Base-by-base conservation (phyloP, 1,140 invertebrate genomes). In the Stratiolaelaps scimitus region DNA sequence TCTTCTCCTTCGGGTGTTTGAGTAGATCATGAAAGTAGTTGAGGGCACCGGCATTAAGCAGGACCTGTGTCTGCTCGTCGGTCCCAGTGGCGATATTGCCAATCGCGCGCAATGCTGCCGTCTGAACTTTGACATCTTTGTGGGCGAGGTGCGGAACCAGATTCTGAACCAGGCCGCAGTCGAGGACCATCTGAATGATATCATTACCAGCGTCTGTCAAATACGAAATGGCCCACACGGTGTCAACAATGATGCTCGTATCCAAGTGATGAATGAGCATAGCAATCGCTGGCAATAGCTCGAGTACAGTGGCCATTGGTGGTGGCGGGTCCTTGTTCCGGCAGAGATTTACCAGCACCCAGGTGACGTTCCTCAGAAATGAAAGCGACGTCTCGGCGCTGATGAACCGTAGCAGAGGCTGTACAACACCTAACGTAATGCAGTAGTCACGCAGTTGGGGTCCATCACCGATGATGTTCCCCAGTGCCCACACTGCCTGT, bases 401-500 rank as follows among this genome's bases (percentile, higher is more conserved):
- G 69, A 96, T 91, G 77, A 95, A 94, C 34, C 84, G 84, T 66
- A 95, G 79, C 46, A 96, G 77, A 23, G 91, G 91, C 71, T 83
- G 83, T 6, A 95, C 88, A 65, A 95, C 86, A 70, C 91, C 92
- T 71, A 90, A 79, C 70, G 85, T 83, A 68, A 96, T 92, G 65
- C 93, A 91, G 77, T 86, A 91, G 77, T 96, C 92, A 72, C 92
- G 82, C 67, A 93, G 80, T 69, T 81, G 76, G 28, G 92, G 89
- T 7, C 92, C 92, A 78, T 96, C 92, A 71, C 92, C 91, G 74
- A 91, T 81, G 65, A 81, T 82, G 71, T 82, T 83, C 78, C 90
- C 93, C 73, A 98, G 80, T 30, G 94, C 94, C 94, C 94, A 98
- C 0, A 98, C 93, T 47, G 94, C 91, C 77, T 99, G 95, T 79